These are phyloP conservation scores for Bergia sp. DNA, from an alignment of 92 coral and sea anemone genomes.

Conservation along the genomic window DNA sequence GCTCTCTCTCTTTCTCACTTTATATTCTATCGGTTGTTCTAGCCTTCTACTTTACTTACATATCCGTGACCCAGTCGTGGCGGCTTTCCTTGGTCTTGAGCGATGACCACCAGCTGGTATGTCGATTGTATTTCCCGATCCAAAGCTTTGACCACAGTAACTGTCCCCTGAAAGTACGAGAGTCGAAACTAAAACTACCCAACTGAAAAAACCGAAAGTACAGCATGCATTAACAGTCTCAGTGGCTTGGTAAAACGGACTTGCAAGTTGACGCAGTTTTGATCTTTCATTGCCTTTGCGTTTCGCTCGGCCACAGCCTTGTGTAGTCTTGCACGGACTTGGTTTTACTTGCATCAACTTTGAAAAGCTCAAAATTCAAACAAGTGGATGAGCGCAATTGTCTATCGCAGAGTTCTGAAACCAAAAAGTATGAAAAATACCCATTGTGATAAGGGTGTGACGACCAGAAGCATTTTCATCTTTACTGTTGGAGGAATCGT, in stretches of 20 bases:
- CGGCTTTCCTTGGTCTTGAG: conserved; percentile 60
- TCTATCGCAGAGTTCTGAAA: background rate
- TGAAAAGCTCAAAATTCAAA: background rate
- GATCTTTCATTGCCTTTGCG: background rate
- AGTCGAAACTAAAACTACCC: background rate
- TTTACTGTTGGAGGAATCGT: too few species aligned
- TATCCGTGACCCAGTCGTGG: conserved; percentile 56
- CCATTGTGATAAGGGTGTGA: too few species aligned
- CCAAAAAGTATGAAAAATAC: too few species aligned
- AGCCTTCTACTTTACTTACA: conserved; percentile 37
- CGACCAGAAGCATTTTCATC: too few species aligned
- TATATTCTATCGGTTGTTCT: background rate
- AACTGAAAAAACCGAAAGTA: background rate
- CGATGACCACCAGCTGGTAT: conserved; percentile 49
- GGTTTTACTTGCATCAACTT: too few species aligned
- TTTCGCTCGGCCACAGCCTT: background rate
- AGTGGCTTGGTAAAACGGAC: background rate
- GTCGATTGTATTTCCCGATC: conserved; percentile 48
- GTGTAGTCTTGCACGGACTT: background rate
- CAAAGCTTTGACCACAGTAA: conserved; percentile 35
- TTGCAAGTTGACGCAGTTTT: background rate
- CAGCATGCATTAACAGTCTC: background rate
- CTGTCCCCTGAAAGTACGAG: conserved; percentile 41
- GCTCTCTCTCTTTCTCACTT: background rate
- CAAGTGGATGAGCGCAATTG: background rate